Conservation (phyloP, 2,888 invertebrate species). For the Ceraclea dissimilis region DNA sequence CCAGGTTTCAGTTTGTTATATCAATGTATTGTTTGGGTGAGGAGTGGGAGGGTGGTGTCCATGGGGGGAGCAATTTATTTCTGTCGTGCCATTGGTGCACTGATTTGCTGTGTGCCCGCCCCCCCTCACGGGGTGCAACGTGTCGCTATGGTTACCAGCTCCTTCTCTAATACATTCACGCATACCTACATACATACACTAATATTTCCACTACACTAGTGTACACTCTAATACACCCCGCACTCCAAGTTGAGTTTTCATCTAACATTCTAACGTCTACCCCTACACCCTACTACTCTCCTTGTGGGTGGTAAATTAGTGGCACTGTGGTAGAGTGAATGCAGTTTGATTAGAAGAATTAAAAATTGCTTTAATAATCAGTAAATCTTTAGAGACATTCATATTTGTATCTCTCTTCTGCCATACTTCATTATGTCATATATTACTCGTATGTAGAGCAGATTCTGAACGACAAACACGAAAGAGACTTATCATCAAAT, state of each 20-base stretch:
- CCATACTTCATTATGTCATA: no score
- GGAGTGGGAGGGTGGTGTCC: constrained; percentile 32
- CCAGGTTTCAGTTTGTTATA: neutral
- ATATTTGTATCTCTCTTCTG: no score
- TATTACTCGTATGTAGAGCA: no score
- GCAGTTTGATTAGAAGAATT: no score
- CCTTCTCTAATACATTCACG: constrained; percentile 24
- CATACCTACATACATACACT: neutral
- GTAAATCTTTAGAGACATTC: no score
- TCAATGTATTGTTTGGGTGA: constrained; percentile 15
- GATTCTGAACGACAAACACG: no score
- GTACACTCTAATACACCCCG: constrained; percentile 27
- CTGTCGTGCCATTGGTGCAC: constrained; percentile 52
- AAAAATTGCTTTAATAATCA: no score
- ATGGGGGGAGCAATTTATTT: constrained; percentile 48
- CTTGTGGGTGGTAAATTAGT: constrained; percentile 20
- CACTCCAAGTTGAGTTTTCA: constrained; percentile 16
- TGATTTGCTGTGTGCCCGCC: constrained; percentile 52
- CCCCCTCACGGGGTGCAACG: constrained; percentile 40
- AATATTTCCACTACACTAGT: neutral
- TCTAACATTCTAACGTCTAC: neutral
- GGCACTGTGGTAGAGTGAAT: constrained; percentile 8
- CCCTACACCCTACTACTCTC: neutral
- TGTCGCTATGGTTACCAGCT: constrained; percentile 53
- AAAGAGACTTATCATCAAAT: no score